Percentiles rank a stretch among this genome's conserved stretches.
phyloP scores from a whole-genome alignment of 2,888 invertebrate species.

The Diachrysia chrysitis region DNA sequence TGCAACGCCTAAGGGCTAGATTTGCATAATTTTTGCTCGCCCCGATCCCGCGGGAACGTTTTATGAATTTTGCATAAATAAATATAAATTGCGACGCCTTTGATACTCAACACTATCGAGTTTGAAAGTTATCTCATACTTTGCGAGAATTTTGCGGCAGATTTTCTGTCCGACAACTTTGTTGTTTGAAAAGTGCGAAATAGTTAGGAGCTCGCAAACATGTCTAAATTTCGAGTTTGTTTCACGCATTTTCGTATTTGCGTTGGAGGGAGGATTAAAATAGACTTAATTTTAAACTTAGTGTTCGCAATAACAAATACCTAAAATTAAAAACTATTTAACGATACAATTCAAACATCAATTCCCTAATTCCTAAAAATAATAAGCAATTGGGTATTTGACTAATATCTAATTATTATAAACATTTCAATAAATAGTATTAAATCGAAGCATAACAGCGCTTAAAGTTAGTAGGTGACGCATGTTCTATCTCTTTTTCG shows the following conservation, averaged over 20 bases:
- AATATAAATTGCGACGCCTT: constrained; percentile 75
- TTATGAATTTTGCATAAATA: constrained; percentile 83
- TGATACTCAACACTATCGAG: constrained; percentile 77
- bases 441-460: too few species aligned
- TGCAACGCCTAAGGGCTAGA: constrained; percentile 77
- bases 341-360: too few species aligned
- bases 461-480: too few species aligned
- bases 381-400: too few species aligned
- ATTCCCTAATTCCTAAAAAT: too few species aligned
- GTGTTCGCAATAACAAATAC: not conserved
- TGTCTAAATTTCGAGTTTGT: constrained; percentile 43
- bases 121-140: constrained; percentile 61
- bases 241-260: constrained; percentile 39
- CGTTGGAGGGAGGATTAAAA: constrained; percentile 9
- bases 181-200: constrained; percentile 45
- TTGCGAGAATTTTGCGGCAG: constrained; percentile 43
- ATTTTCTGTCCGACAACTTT: constrained; percentile 45
- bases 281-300: constrained; percentile 9
- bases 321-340: too few species aligned
- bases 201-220: constrained; percentile 46
- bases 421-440: too few species aligned
- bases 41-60: constrained; percentile 73
- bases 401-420: too few species aligned
- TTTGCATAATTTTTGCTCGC: constrained; percentile 84
- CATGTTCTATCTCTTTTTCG: too few species aligned